Base-by-base conservation (phyloP, 1,140 invertebrate genomes). In the Drosophila nigrodunni region DNA sequence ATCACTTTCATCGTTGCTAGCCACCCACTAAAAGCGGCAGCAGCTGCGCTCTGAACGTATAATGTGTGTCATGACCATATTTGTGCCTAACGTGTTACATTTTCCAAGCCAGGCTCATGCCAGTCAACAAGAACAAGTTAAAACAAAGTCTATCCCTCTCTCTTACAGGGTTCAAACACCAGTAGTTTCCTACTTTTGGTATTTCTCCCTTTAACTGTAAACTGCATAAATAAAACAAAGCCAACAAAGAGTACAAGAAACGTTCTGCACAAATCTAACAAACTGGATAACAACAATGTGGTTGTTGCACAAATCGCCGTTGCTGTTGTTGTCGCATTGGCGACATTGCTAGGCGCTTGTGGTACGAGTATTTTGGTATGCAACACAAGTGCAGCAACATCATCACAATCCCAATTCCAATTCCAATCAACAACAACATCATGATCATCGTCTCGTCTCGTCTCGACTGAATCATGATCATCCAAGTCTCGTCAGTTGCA, bases 141-240 rank as follows among this genome's bases (percentile, higher is more conserved):
- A 15, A 15, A 15, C 15, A 15, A 15, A 15, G 15, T 15, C 0
- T 15, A 15, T 18, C 30, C 35, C 25, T 54, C 13, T 67, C 8
- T 54, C 49, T 30, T 54, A 52, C 61, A 50, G 69, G 69, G 61
- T 55, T 58, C 70, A 67, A 60, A 52, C 18, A 15, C 54, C n/a
- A 57, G 49, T 55, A 41, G 59, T 54, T 57, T 65, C 47, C n/a
- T 57, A 44, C n/a, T 58, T 74, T 58, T 60, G 46, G 52, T 18
- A 47, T 67, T 43, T 58, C 52, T 62, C 74, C 74, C 70, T 72
- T 71, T 46, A 88, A 88, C 83, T 88, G 83, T 88, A 88, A 89
- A 83, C 75, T 83, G 83, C 65, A 88, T 88, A 83, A 89, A 89
- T 88, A 89, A 88, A 88, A 89, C 83, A 74, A 65, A 78, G 65